Percentiles rank a stretch among this genome's conserved stretches.
Evolutionary conservation across 1,140 invertebrate species (phyloP).

Genomic region (Drosophila pandora): DNA sequence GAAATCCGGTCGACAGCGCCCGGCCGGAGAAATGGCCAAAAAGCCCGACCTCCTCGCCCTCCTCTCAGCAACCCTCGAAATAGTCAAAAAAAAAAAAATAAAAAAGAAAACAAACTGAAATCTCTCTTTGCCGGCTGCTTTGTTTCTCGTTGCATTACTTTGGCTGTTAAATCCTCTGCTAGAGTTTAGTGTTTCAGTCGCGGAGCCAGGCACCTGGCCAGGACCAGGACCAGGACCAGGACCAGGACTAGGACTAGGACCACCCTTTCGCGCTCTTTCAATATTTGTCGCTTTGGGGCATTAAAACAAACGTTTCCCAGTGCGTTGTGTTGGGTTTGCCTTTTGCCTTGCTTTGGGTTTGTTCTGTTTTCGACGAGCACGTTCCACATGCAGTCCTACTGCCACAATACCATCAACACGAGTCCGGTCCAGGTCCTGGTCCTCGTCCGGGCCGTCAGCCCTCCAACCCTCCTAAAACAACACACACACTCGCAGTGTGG

Average conservation of each 20-base stretch:
- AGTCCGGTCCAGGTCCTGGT: neutral
- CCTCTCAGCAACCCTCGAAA: neutral
- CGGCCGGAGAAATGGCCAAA: constrained; percentile 37
- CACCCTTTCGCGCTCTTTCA: constrained; percentile 38
- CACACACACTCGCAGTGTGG: constrained; percentile 23
- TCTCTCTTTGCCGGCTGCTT: constrained; percentile 58
- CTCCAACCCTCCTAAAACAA: constrained; percentile 23
- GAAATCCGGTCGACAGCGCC: constrained; percentile 30
- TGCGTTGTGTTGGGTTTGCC: constrained; percentile 65
- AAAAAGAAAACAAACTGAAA: constrained; percentile 25
- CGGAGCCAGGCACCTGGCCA: neutral
- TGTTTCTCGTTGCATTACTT: constrained; percentile 81
- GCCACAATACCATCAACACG: constrained; percentile 59
- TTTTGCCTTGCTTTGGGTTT: constrained; percentile 42
- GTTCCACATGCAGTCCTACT: constrained; percentile 70
- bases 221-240: neutral
- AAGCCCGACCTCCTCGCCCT: neutral
- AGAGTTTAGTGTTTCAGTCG: constrained; percentile 59
- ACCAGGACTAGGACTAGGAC: too few relatives aligned
- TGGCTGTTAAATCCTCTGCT: constrained; percentile 69
- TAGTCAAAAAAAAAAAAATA: constrained; percentile 13
- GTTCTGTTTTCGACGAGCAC: constrained; percentile 38
- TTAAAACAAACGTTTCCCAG: constrained; percentile 79
- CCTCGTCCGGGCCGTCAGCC: neutral
- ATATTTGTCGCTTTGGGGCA: constrained; percentile 81